Evolutionary conservation across 2,797 vertebrate species (phyloP).

Genomic region (Sebastes kiyomatsui): DNA sequence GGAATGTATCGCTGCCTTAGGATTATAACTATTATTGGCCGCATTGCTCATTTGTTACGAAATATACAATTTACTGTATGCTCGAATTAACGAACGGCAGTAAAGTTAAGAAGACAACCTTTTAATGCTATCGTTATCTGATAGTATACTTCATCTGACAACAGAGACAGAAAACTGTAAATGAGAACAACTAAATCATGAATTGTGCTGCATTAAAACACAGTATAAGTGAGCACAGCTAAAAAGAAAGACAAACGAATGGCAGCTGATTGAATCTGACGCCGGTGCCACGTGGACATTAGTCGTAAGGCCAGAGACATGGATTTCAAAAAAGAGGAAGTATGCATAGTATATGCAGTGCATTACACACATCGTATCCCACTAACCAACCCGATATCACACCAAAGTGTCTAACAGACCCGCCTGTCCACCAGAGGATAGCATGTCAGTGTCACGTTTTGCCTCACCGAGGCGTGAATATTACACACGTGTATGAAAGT

Average conservation of each 20-base stretch:
- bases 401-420: no score
- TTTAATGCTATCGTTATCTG: not conserved
- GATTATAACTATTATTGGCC: not conserved
- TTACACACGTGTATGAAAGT: no score
- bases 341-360: not conserved
- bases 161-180: not conserved
- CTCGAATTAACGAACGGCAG: not conserved
- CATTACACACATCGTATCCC: not conserved
- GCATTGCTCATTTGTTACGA: not conserved
- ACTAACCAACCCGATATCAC: no score
- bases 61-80: not conserved
- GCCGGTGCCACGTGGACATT: not conserved
- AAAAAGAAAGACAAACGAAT: not conserved
- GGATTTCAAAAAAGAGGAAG: not conserved
- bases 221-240: not conserved
- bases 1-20: not conserved
- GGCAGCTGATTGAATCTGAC: not conserved
- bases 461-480: not conserved
- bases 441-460: not conserved
- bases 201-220: not conserved
- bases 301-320: not conserved
- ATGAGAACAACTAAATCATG: not conserved
- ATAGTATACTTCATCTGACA: not conserved
- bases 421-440: no score
- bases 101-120: not conserved